Conservation (phyloP, 2,888 invertebrate genomes). For the Acleris laterana region DNA sequence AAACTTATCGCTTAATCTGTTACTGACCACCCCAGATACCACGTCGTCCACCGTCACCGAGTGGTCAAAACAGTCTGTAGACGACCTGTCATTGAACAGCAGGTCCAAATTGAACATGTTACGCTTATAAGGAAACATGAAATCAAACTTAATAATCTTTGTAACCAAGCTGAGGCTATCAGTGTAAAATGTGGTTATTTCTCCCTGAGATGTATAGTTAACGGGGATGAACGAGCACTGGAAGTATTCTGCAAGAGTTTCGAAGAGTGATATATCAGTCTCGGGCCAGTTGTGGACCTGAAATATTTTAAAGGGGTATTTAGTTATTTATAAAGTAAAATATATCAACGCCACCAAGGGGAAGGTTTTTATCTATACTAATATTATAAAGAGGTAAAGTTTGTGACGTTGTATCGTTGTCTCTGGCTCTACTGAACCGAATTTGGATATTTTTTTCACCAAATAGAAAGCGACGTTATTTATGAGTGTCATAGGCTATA, state of each 20-base stretch:
- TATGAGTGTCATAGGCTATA: no score
- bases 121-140: constrained; percentile 66
- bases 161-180: constrained; percentile 60
- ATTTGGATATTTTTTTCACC: no score
- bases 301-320: constrained; percentile 38
- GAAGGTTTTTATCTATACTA: no score
- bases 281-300: constrained; percentile 72
- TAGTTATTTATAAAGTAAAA: no score
- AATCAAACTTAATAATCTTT: constrained; percentile 67
- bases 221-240: constrained; percentile 60
- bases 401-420: no score
- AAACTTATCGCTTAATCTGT: constrained; percentile 58
- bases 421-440: no score
- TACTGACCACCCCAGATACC: constrained; percentile 59
- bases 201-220: constrained; percentile 51
- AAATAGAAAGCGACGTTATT: no score
- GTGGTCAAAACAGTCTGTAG: constrained; percentile 62
- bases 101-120: constrained; percentile 70
- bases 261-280: constrained; percentile 54
- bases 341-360: no score
- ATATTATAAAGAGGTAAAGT: no score
- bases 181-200: constrained; percentile 66
- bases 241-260: constrained; percentile 60
- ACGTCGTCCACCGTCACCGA: constrained; percentile 62
- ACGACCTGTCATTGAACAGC: constrained; percentile 67